Percentiles rank a stretch among this genome's conserved stretches.
phyloP scores from a whole-genome alignment of 2,113 vertebrate species.

The Leptosomus discolor region DNA sequence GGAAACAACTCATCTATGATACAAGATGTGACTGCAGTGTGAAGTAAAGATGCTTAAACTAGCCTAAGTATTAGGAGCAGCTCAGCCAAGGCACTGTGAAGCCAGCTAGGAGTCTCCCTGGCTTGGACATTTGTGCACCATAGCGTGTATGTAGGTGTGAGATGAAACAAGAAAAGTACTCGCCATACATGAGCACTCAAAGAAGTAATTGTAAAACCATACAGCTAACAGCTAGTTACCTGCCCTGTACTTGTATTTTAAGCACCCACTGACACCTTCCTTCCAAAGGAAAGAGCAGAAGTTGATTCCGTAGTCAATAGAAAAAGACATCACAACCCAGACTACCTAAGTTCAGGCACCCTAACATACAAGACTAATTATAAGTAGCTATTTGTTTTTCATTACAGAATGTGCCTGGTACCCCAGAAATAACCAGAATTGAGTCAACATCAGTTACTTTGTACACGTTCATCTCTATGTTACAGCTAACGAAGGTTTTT shows the following conservation, averaged over 20 bases:
- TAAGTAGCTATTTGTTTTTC: background rate
- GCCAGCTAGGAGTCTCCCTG: background rate
- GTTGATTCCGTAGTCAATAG: background rate
- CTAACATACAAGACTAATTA: background rate
- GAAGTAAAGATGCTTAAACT: background rate
- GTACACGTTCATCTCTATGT: background rate
- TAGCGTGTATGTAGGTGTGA: accelerated
- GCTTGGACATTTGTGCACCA: background rate
- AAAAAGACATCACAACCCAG: background rate
- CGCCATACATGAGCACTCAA: accelerated
- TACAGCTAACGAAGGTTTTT: background rate
- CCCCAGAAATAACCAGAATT: background rate
- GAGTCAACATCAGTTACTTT: background rate
- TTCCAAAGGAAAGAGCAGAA: background rate
- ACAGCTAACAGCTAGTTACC: background rate
- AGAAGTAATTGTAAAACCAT: background rate
- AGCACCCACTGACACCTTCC: background rate
- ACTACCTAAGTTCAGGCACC: background rate
- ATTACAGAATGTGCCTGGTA: background rate
- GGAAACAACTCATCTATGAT: background rate
- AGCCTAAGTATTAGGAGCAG: background rate
- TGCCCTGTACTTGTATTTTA: background rate
- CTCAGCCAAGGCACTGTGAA: background rate
- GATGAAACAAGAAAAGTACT: background rate
- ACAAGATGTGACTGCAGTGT: background rate